Conservation (phyloP, 2,797 vertebrate genomes). For the Tapirus indicus region DNA sequence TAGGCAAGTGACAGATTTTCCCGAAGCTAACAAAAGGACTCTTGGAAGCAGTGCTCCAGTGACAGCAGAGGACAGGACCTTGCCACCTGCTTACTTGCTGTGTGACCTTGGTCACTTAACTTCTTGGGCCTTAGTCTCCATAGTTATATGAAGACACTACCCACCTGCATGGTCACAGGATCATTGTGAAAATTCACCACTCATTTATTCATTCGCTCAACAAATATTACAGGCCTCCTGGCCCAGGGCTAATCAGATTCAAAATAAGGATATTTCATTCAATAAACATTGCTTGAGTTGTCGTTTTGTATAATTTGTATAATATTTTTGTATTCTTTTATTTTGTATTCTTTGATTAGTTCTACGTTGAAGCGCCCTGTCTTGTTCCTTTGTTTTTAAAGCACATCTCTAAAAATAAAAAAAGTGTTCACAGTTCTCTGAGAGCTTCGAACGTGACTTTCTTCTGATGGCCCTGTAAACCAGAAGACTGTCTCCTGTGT, state of each 20-base stretch:
- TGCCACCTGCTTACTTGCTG: not conserved
- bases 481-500: not conserved
- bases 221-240: not conserved
- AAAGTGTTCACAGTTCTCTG: not conserved
- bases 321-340: not conserved
- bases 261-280: slow-evolving; percentile 2
- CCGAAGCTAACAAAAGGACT: not conserved
- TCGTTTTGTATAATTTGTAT: not conserved
- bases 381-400: slow-evolving; percentile 2
- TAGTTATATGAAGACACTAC: not conserved
- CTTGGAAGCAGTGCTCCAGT: not conserved
- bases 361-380: not conserved
- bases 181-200: not conserved
- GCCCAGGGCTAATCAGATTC: not conserved
- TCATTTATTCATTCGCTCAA: not conserved
- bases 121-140: not conserved
- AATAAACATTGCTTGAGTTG: not conserved
- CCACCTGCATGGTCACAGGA: not conserved
- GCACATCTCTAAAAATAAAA: not conserved
- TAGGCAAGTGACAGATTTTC: not conserved
- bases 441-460: not conserved
- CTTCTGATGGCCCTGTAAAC: not conserved
- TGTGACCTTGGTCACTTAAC: not conserved
- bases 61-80: not conserved
- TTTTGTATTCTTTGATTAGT: not conserved